phyloP scores from a whole-genome alignment of 2,113 vertebrate genomes.

The Cyanoderma ruficeps region DNA sequence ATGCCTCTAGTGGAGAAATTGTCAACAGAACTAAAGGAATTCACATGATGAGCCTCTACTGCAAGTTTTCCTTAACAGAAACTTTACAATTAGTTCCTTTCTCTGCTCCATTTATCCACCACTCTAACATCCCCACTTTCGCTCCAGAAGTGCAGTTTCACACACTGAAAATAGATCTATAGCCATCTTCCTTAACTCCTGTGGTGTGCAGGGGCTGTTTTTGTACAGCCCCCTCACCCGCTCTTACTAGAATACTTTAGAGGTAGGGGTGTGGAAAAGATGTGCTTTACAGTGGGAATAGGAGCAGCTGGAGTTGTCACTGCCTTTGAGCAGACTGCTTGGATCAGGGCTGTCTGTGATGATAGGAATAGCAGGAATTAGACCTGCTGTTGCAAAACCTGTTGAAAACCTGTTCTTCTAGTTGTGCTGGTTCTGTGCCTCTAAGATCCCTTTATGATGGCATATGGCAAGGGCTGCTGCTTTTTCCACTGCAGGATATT shows the following conservation, averaged over 20 bases:
- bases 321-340: background rate
- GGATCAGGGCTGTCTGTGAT: background rate
- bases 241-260: background rate
- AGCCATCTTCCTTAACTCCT: background rate
- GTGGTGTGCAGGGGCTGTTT: background rate
- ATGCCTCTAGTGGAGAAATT: background rate
- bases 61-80: background rate
- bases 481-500: background rate
- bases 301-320: background rate
- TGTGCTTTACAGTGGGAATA: background rate
- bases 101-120: background rate
- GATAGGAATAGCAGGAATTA: background rate
- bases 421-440: background rate
- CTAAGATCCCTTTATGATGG: background rate
- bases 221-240: fast-evolving
- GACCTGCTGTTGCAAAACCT: background rate
- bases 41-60: background rate
- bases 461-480: background rate
- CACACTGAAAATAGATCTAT: background rate
- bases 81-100: background rate
- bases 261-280: background rate
- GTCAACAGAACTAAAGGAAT: background rate
- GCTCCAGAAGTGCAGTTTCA: background rate
- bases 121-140: background rate
- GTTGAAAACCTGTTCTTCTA: background rate